These are phyloP conservation scores for Hippocampus mohnikei DNA, from an alignment of 2,113 vertebrate genomes.

Conservation along the genomic window DNA sequence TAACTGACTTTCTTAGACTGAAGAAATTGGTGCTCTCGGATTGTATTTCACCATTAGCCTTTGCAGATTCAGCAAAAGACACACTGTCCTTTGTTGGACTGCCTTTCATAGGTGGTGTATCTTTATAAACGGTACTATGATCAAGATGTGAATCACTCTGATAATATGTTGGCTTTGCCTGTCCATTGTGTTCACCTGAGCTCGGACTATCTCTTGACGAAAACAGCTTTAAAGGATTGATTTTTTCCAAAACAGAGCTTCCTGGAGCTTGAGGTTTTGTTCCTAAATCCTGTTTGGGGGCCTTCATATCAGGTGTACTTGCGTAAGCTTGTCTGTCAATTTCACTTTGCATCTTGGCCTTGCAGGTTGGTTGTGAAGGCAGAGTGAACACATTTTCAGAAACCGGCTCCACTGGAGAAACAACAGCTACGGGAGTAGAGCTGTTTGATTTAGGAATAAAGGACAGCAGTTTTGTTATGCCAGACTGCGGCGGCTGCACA, in stretches of 20 bases:
- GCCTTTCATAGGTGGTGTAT: neutral
- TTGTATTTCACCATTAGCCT: conserved; percentile 20
- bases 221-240: conserved; percentile 74
- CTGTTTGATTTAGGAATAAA: conserved; percentile 67
- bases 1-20: conserved; percentile 84
- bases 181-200: conserved; percentile 29
- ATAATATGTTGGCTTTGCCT: conserved; percentile 17
- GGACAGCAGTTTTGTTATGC: conserved; percentile 69
- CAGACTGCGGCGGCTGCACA: conserved; percentile 60
- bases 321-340: conserved; percentile 15
- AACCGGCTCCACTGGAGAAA: conserved; percentile 59
- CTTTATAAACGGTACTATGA: conserved; percentile 10
- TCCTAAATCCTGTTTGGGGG: conserved; percentile 29
- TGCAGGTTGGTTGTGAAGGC: conserved; percentile 44
- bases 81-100: neutral
- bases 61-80: conserved; percentile 5
- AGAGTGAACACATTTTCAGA: conserved; percentile 59
- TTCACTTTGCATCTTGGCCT: conserved; percentile 39
- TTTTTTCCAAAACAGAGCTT: conserved; percentile 75
- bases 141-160: conserved; percentile 23
- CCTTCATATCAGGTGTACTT: conserved; percentile 24
- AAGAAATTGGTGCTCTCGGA: conserved; percentile 71
- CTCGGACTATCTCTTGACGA: conserved; percentile 37
- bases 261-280: conserved; percentile 62
- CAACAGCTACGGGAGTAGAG: conserved; percentile 65